Evolutionary conservation across 2,888 invertebrate species (phyloP).

Genomic region (Eudasyphora cyanicolor): DNA sequence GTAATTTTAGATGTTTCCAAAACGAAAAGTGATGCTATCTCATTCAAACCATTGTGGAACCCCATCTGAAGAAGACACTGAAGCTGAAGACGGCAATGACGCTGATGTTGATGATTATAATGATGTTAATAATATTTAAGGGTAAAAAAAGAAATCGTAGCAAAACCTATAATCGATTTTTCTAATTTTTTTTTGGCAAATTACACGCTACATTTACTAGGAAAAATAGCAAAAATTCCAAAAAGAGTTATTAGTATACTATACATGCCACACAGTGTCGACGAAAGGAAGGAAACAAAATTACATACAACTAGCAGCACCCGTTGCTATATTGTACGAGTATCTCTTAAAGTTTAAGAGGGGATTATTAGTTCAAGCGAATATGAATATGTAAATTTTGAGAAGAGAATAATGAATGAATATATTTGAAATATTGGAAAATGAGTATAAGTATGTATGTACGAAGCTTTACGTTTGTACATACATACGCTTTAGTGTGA

Average conservation of each 20-base stretch:
- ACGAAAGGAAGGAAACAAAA: neutral
- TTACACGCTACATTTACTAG: neutral
- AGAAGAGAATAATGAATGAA: neutral
- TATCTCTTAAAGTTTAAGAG: slow-evolving; percentile 54
- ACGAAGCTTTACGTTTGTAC: neutral
- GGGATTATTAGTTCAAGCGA: slow-evolving; percentile 49
- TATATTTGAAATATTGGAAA: neutral
- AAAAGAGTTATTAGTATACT: neutral
- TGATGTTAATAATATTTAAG: neutral
- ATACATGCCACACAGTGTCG: neutral
- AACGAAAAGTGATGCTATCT: neutral
- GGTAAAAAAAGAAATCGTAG: neutral
- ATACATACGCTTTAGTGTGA: neutral
- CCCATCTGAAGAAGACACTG: too few relatives aligned
- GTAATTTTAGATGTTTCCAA: neutral
- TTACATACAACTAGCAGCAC: neutral
- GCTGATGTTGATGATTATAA: neutral
- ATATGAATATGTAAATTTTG: neutral
- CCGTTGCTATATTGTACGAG: slow-evolving; percentile 5
- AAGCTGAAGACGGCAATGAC: neutral
- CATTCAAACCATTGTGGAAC: neutral
- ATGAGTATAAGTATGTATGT: neutral
- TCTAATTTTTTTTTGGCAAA: neutral
- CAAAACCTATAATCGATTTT: neutral
- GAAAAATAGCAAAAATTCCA: neutral